Conservation (phyloP, 2,888 invertebrate genomes). For the Cantharis lateralis region DNA sequence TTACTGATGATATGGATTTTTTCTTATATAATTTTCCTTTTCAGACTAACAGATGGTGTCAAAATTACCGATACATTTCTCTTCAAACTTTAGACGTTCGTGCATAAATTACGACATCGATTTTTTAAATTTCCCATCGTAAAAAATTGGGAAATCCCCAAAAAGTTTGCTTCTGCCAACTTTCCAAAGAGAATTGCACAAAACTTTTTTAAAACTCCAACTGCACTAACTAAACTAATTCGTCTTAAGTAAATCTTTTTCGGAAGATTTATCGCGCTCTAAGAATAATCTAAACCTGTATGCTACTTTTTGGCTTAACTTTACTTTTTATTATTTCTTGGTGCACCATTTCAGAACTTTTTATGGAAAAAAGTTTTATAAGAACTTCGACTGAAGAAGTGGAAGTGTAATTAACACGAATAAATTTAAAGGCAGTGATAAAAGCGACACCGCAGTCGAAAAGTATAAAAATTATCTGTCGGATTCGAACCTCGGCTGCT, state of each 20-base stretch:
- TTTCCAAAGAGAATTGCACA: background rate
- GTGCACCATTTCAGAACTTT: background rate
- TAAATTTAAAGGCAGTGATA: background rate
- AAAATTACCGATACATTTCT: background rate
- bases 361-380: background rate
- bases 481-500: background rate
- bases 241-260: background rate
- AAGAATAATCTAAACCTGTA: background rate
- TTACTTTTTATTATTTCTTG: background rate
- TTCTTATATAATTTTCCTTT: background rate
- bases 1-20: slow-evolving; percentile 10
- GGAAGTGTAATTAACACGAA: background rate
- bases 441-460: background rate
- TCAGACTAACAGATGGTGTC: background rate
- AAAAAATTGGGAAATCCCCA: background rate
- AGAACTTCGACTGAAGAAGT: background rate
- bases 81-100: background rate
- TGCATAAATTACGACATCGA: background rate
- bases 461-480: background rate
- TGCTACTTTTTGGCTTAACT: background rate
- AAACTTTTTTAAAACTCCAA: background rate
- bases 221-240: background rate
- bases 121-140: background rate
- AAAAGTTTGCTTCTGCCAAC: background rate
- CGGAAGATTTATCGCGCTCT: background rate